Evolutionary conservation across 1,140 invertebrate genomes (phyloP).

Genomic region (Panagrolaimus sp.): DNA sequence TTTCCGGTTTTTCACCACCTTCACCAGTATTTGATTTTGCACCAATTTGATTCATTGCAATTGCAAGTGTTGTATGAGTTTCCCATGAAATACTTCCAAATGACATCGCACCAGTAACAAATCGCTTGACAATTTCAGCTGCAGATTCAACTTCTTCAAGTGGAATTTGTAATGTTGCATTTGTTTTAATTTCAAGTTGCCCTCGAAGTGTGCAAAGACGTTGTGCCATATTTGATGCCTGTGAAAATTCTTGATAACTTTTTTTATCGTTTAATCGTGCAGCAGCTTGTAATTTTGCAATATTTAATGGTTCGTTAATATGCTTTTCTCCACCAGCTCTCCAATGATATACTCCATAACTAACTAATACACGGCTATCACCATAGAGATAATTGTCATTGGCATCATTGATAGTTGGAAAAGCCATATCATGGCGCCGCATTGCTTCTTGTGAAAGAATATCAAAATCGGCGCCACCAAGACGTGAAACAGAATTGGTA

Average conservation of each 20-base stretch:
- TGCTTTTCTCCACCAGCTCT: slow-evolving; percentile 92
- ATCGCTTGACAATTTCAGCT: slow-evolving; percentile 88
- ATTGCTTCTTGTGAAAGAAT: slow-evolving; percentile 80
- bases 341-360: slow-evolving; percentile 93
- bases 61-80: slow-evolving; percentile 84
- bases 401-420: slow-evolving; percentile 61
- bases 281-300: slow-evolving; percentile 78
- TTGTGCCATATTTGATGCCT: slow-evolving; percentile 78
- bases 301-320: slow-evolving; percentile 87
- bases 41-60: slow-evolving; percentile 92
- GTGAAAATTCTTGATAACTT: slow-evolving; percentile 80
- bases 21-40: slow-evolving; percentile 96
- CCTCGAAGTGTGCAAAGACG: slow-evolving; percentile 81
- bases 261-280: slow-evolving; percentile 72
- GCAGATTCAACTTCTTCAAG: slow-evolving; percentile 82
- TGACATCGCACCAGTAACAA: slow-evolving; percentile 70
- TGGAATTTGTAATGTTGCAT: slow-evolving; percentile 69
- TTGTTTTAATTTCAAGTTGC: slow-evolving; percentile 74
- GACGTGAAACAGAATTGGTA: slow-evolving; percentile 83
- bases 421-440: slow-evolving; percentile 75
- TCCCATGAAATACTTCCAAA: slow-evolving; percentile 87
- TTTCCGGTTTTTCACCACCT: slow-evolving; percentile 76
- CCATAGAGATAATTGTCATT: slow-evolving; percentile 37
- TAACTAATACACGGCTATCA: slow-evolving; percentile 69
- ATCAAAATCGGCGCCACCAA: slow-evolving; percentile 85